Conservation (phyloP, 2,113 vertebrate species). For the Oreochromis tanganicae region DNA sequence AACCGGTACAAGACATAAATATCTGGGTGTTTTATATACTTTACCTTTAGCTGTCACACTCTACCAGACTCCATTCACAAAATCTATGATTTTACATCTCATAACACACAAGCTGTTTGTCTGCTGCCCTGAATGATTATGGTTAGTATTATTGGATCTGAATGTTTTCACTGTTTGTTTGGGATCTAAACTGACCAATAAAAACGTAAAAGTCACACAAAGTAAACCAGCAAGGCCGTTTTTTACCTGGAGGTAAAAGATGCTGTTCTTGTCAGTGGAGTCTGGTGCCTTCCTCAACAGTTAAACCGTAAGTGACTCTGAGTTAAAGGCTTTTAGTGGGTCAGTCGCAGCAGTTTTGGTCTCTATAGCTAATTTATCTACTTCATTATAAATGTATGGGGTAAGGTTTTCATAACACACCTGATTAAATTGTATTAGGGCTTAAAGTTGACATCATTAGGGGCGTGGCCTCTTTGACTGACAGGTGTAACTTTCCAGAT, state of each 20-base stretch:
- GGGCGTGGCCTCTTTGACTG: background rate
- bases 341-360: background rate
- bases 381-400: background rate
- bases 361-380: rapidly evolving
- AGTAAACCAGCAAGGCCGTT: background rate
- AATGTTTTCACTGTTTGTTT: background rate
- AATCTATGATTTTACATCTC: background rate
- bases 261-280: background rate
- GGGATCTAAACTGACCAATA: background rate
- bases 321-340: background rate
- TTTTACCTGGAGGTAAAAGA: background rate
- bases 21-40: background rate
- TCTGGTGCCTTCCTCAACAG: too few relatives aligned
- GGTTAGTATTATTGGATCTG: background rate
- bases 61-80: background rate
- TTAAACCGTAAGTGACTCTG: background rate
- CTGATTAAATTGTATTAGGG: rapidly evolving
- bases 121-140: rapidly evolving
- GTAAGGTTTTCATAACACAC: background rate
- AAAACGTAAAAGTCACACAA: background rate
- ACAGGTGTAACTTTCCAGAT: background rate
- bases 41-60: background rate
- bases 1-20: too few relatives aligned
- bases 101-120: background rate
- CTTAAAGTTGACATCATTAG: rapidly evolving